Conservation (phyloP, 2,888 invertebrate species). For the Endotricha flammealis region DNA sequence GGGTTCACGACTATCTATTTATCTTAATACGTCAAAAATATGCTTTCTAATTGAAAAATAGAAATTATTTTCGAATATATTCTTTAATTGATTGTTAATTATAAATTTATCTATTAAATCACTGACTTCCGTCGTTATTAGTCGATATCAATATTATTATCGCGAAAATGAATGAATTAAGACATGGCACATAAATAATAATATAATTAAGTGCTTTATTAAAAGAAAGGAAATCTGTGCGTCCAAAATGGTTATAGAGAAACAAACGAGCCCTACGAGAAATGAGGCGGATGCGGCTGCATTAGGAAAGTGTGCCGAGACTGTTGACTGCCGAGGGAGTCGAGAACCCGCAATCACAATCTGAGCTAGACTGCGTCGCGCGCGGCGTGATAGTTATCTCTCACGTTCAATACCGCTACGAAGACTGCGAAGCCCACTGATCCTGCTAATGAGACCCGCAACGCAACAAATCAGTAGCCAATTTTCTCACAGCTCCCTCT, state of each 20-base stretch:
- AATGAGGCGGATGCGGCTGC: conserved; percentile 56
- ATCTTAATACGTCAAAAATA: conserved; percentile 19
- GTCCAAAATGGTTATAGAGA: no score
- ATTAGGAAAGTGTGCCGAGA: conserved; percentile 67
- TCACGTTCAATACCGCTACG: conserved; percentile 39
- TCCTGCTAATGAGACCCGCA: conserved; percentile 29
- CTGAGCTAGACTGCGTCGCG: conserved; percentile 34
- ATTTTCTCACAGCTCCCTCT: conserved; percentile 7
- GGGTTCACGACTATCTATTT: conserved; percentile 33
- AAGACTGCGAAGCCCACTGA: conserved; percentile 23
- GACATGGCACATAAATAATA: no score
- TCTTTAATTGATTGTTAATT: no score
- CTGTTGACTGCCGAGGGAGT: no score
- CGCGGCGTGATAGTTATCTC: conserved; percentile 45
- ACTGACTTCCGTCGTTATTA: no score
- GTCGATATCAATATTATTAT: no score
- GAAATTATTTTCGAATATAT: no score
- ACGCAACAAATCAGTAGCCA: neutral
- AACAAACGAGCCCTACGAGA: conserved; percentile 48
- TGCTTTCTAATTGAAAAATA: no score
- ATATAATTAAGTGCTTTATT: no score
- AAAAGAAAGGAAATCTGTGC: conserved; percentile 11
- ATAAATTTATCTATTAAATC: no score
- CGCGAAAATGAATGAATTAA: no score
- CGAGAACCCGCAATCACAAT: conserved; percentile 35